phyloP scores from a whole-genome alignment of 2,888 invertebrate species.

The Hemithea aestivaria region DNA sequence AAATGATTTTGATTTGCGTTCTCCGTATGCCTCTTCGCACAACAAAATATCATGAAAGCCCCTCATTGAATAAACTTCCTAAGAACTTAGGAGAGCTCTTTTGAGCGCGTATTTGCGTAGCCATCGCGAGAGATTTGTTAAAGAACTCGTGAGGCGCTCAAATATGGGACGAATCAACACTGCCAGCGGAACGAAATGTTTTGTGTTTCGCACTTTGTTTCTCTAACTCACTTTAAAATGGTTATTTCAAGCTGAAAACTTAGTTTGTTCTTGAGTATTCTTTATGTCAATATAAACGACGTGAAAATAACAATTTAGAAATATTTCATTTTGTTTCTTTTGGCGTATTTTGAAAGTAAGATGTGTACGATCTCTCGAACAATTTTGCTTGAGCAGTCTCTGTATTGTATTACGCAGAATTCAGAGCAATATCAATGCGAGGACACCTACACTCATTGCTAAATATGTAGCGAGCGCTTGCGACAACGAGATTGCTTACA shows the following conservation, averaged over 20 bases:
- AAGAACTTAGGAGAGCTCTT: slow-evolving; percentile 37
- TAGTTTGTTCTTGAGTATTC: too few species aligned
- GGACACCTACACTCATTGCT: background rate
- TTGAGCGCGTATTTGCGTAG: slow-evolving; percentile 45
- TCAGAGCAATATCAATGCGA: background rate
- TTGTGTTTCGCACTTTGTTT: slow-evolving; percentile 24
- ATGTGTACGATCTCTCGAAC: too few species aligned
- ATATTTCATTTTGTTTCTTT: too few species aligned
- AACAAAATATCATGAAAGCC: slow-evolving; percentile 29
- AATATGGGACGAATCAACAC: slow-evolving; percentile 40
- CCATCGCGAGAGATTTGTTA: slow-evolving; percentile 55
- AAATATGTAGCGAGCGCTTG: background rate
- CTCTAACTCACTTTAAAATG: slow-evolving; percentile 12
- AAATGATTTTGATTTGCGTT: slow-evolving; percentile 26
- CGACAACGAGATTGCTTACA: slow-evolving; percentile 8
- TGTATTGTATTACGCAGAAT: too few species aligned
- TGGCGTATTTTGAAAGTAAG: too few species aligned
- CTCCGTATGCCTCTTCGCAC: slow-evolving; percentile 16
- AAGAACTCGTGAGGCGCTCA: slow-evolving; percentile 46
- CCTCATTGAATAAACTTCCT: slow-evolving; percentile 41
- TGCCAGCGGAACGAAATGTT: slow-evolving; percentile 29
- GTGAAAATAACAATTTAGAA: too few species aligned
- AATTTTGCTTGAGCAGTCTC: too few species aligned
- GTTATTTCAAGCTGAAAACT: slow-evolving; percentile 7
- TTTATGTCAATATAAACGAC: too few species aligned